A percentile compares a stretch with the other conserved stretches of the same genome.
phyloP scores from a whole-genome alignment of 2,113 vertebrate genomes.

The Motacilla tschutschensis region DNA sequence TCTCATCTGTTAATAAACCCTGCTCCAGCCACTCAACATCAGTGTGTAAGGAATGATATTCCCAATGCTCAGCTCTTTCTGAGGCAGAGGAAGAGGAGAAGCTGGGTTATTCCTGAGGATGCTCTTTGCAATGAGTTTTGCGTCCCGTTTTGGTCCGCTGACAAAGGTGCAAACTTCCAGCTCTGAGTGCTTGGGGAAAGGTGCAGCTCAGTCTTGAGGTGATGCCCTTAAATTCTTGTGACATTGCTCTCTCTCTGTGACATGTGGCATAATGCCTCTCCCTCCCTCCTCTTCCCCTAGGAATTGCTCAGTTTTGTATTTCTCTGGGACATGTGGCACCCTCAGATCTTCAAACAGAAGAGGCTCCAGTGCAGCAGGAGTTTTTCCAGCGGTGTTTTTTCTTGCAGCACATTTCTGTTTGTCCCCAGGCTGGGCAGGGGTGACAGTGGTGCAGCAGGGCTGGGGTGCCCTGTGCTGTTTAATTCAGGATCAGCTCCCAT shows the following conservation, averaged over 20 bases:
- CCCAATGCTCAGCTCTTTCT: background rate
- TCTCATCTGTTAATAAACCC: background rate
- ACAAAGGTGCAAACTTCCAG: background rate
- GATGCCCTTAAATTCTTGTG: background rate
- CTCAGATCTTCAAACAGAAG: background rate
- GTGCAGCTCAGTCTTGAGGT: fast-evolving
- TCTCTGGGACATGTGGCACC: background rate
- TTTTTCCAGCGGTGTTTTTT: background rate
- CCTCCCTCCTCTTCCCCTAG: background rate
- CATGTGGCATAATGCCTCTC: background rate
- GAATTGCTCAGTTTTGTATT: background rate
- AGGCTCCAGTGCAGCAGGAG: background rate
- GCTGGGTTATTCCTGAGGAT: background rate
- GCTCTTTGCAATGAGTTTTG: background rate
- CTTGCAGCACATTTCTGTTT: background rate
- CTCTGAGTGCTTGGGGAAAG: background rate
- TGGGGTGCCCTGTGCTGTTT: background rate
- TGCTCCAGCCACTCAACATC: background rate
- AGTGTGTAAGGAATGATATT: background rate
- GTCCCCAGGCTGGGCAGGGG: background rate
- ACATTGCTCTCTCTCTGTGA: background rate
- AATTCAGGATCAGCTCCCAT: background rate
- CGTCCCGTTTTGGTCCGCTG: background rate
- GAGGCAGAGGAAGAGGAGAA: background rate
- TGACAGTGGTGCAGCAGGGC: background rate